Evolutionary conservation across 2,113 vertebrate genomes (phyloP), one percentile per base, ranked within the genome.

Genomic region (Indicator indicator): DNA sequence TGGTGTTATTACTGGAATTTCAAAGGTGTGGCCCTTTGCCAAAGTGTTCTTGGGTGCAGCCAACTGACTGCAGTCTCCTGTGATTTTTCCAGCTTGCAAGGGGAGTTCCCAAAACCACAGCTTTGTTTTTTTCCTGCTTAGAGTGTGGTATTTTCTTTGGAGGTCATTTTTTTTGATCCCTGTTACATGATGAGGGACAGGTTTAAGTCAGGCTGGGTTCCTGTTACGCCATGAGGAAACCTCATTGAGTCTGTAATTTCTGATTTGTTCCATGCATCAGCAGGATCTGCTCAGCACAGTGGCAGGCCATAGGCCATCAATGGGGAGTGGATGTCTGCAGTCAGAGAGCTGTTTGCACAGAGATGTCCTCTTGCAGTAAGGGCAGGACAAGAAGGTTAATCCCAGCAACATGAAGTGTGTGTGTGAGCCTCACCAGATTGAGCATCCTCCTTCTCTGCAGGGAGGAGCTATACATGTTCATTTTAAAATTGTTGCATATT

Each of bases 401-500:
- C 40, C 28, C 52, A 73, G 56, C 54, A 36, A 24, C 19, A 16
- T 55, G 75, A 56, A 52, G 36, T n/a, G 13, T 54, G 13, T 54
- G 63, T 17, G 4, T 64, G 50, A 9, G 19, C 32, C 59, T 84
- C 55, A 44, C 18, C 16, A 64, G 52, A 71, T 38, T 16, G 24
- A 72, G 33, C 33, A 62, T 76, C 28, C 10, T 50, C 1, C 2
- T 9, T 5, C 14, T 2, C 15, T 64, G 12, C 38, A 58, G 77
- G 36, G 44, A 74, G 33, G 28, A 83, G 38, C 32, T 68, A 1
- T 27, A 73, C 1, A 0, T 1, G 0, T 76, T 90, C 12, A 32
- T 89, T 63, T 91, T 50, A 30, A 67, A 71, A 65, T 52, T 33
- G 17, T 80, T 68, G 30, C 12, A 6, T 69, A 24, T 52, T 86